Percentiles rank a stretch among this genome's conserved stretches.
phyloP scores from a whole-genome alignment of 2,888 invertebrate genomes.

The Eilema griseolum region DNA sequence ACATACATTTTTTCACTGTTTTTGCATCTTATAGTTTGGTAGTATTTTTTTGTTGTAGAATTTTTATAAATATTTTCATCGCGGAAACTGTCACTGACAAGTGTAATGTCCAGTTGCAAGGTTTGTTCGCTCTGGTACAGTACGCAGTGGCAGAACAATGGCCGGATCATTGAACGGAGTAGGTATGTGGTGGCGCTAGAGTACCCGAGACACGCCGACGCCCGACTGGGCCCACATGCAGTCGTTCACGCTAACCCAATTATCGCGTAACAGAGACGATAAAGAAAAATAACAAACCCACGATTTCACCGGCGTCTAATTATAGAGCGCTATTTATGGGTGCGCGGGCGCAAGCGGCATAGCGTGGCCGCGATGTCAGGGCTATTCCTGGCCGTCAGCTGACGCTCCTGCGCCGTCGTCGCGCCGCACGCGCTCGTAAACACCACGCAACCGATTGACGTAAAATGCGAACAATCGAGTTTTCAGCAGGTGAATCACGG shows the following conservation, averaged over 20 bases:
- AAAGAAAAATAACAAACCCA: slow-evolving; percentile 88
- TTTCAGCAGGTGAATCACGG: slow-evolving; percentile 85
- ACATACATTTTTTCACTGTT: not conserved
- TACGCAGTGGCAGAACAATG: slow-evolving; percentile 68
- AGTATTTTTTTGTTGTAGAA: not conserved
- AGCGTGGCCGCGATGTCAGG: slow-evolving; percentile 86
- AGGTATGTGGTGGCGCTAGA: slow-evolving; percentile 57
- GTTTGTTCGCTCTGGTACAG: slow-evolving; percentile 29
- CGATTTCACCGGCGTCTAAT: slow-evolving; percentile 86
- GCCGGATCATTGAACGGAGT: slow-evolving; percentile 52
- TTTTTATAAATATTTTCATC: slow-evolving; percentile 18
- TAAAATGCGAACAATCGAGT: slow-evolving; percentile 86
- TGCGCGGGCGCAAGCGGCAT: slow-evolving; percentile 85
- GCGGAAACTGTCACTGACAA: slow-evolving; percentile 21
- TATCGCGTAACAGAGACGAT: slow-evolving; percentile 86
- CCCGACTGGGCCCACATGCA: slow-evolving; percentile 84
- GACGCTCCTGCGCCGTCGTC: slow-evolving; percentile 77
- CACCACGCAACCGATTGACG: slow-evolving; percentile 86
- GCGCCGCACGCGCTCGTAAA: slow-evolving; percentile 74
- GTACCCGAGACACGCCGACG: slow-evolving; percentile 84
- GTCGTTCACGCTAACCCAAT: slow-evolving; percentile 83
- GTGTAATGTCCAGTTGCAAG: not conserved
- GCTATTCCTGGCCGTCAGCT: slow-evolving; percentile 86
- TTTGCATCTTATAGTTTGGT: not conserved
- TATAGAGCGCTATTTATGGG: slow-evolving; percentile 85